phyloP scores from a whole-genome alignment of 2,797 vertebrate genomes.

The Sciurus carolinensis region DNA sequence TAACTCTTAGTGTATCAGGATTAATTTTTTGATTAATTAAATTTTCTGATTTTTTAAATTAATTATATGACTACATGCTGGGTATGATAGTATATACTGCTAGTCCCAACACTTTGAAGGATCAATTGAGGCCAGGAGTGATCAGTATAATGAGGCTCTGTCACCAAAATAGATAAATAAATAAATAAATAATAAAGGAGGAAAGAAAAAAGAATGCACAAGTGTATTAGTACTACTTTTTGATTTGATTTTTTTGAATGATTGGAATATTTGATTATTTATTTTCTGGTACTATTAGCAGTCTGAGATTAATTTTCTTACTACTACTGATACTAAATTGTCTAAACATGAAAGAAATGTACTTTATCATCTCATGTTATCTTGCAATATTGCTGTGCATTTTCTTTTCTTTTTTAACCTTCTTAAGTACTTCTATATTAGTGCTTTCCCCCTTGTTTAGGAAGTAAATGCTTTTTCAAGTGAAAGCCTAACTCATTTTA shows the following conservation, averaged over 20 bases:
- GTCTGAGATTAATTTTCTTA: background rate
- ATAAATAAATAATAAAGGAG: too few species aligned
- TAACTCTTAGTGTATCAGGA: background rate
- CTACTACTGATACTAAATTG: background rate
- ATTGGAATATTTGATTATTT: background rate
- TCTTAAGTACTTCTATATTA: background rate
- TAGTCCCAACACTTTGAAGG: background rate
- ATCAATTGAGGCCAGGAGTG: background rate
- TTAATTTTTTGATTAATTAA: background rate
- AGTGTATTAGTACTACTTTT: background rate
- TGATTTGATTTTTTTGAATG: conserved; percentile 3
- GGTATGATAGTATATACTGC: background rate
- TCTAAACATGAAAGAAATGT: background rate
- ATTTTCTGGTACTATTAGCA: background rate
- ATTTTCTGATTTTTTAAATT: background rate
- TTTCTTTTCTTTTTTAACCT: background rate
- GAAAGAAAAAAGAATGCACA: background rate
- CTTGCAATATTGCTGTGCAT: background rate
- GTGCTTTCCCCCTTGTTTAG: background rate
- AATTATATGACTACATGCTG: background rate
- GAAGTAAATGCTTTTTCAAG: conserved; percentile 38
- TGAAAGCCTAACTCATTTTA: conserved; percentile 41
- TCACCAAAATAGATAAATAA: too few species aligned
- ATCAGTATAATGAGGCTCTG: too few species aligned
- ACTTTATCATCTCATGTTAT: background rate